Percentiles rank a stretch among this genome's conserved stretches.
These are phyloP conservation scores for Petrocephalus schoutedeni DNA, from an alignment of 2,797 vertebrate species.

Conservation along the genomic window DNA sequence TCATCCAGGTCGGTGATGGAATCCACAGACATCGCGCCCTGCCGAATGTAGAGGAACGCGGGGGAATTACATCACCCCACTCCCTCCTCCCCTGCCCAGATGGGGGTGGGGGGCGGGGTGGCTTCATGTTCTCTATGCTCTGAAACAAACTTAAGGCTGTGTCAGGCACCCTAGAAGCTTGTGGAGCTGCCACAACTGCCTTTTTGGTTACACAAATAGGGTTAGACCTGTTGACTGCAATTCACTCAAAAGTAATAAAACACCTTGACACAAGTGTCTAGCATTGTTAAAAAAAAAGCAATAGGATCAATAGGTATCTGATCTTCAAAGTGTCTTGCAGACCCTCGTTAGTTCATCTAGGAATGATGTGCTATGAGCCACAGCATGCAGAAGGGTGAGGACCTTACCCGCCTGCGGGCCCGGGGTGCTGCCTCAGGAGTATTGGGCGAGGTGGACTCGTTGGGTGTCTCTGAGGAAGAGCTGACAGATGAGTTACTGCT, in stretches of 20 bases:
- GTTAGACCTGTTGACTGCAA: background rate
- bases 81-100: background rate
- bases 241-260: background rate
- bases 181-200: background rate
- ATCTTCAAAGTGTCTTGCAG: background rate
- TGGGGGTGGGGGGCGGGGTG: background rate
- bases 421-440: slow-evolving; percentile 75
- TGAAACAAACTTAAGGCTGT: background rate
- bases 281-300: background rate
- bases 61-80: background rate
- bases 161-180: background rate
- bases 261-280: background rate
- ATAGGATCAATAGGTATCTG: background rate
- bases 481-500: slow-evolving; percentile 98
- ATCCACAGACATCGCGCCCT: slow-evolving; percentile 98
- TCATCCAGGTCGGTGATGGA: slow-evolving; percentile 97
- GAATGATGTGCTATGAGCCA: background rate
- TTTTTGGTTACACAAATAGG: background rate
- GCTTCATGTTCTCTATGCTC: background rate
- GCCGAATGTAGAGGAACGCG: slow-evolving; percentile 42
- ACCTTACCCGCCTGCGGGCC: slow-evolving; percentile 79
- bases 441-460: slow-evolving; percentile 72
- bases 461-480: slow-evolving; percentile 88
- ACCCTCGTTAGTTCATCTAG: background rate
- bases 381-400: background rate